A percentile compares a stretch with the other conserved stretches of the same genome.
Conservation (phyloP, 2,797 vertebrate genomes). For the Enteromius unitaeniatus region DNA sequence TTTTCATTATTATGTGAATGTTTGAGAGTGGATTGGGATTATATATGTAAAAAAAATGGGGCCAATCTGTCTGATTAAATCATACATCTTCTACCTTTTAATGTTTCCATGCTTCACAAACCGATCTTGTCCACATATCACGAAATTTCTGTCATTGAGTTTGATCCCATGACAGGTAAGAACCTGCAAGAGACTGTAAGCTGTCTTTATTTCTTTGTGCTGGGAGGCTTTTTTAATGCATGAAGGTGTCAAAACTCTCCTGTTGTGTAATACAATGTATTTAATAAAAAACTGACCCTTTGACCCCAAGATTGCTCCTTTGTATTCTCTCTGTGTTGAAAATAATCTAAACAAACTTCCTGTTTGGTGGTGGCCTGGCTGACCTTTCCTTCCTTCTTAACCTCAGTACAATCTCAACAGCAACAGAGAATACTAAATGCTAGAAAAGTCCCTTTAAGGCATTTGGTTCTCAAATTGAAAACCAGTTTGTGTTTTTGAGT, state of each 20-base stretch:
- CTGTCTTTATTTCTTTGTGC: slow-evolving; percentile 46
- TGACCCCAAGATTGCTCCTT: slow-evolving; percentile 32
- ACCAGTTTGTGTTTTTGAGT: slow-evolving; percentile 4
- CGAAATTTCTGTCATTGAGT: slow-evolving; percentile 71
- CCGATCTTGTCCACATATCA: slow-evolving; percentile 63
- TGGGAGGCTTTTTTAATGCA: slow-evolving; percentile 47
- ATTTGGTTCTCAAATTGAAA: slow-evolving; percentile 33
- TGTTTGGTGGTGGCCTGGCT: slow-evolving; percentile 47
- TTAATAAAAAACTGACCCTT: slow-evolving; percentile 29
- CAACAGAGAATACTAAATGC: neutral
- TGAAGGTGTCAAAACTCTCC: slow-evolving; percentile 46
- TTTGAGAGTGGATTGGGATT: neutral
- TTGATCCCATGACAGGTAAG: slow-evolving; percentile 81
- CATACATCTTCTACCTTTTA: slow-evolving; percentile 37
- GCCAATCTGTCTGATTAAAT: slow-evolving; percentile 5
- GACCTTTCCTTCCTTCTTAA: slow-evolving; percentile 33
- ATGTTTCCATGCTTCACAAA: slow-evolving; percentile 48
- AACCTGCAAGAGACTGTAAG: slow-evolving; percentile 38
- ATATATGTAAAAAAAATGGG: neutral
- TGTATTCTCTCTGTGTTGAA: slow-evolving; percentile 32
- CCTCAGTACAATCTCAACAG: slow-evolving; percentile 2
- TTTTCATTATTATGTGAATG: neutral
- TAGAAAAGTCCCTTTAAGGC: neutral
- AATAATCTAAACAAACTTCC: slow-evolving; percentile 7
- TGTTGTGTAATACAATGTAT: slow-evolving; percentile 26